Conservation (phyloP, 92 coral and sea anemone species). For the Metridium senile region DNA sequence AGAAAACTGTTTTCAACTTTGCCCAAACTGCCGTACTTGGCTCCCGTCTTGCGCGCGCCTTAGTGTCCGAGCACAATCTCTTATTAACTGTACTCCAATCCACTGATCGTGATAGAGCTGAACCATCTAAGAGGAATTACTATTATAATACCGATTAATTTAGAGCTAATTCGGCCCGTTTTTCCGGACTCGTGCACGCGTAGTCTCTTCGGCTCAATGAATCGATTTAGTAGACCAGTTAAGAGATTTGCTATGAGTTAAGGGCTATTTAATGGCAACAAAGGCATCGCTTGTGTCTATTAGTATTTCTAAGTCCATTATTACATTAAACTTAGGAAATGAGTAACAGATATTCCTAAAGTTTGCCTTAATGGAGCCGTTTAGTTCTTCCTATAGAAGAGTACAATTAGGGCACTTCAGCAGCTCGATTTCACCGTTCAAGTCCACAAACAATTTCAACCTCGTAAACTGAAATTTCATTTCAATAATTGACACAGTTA, state of each 20-base stretch:
- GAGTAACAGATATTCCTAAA: constrained; percentile 30
- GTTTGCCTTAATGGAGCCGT: constrained; percentile 17
- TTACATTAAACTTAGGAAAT: constrained; percentile 36
- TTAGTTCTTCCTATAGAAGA: constrained; percentile 18
- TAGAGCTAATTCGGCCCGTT: constrained; percentile 14
- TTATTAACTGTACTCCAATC: not conserved
- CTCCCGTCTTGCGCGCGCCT: constrained; percentile 3
- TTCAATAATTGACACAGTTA: not conserved
- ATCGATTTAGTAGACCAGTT: constrained; percentile 20
- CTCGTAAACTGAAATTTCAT: not conserved
- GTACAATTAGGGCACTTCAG: constrained; percentile 34
- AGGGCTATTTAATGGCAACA: constrained; percentile 16
- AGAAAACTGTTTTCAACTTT: no score
- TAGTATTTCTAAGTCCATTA: constrained; percentile 19
- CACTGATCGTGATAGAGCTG: not conserved
- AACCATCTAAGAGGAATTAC: constrained; percentile 12
- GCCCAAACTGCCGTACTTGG: not conserved
- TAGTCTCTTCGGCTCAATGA: constrained; percentile 23
- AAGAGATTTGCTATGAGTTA: constrained; percentile 23
- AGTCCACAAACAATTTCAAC: not conserved
- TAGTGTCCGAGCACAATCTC: not conserved
- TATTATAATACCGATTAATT: constrained; percentile 14
- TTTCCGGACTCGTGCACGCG: constrained; percentile 30
- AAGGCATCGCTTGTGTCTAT: constrained; percentile 1
- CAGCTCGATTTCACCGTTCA: constrained; percentile 17